Base-by-base conservation (phyloP, 2,113 vertebrate genomes). In the Willisornis vidua region DNA sequence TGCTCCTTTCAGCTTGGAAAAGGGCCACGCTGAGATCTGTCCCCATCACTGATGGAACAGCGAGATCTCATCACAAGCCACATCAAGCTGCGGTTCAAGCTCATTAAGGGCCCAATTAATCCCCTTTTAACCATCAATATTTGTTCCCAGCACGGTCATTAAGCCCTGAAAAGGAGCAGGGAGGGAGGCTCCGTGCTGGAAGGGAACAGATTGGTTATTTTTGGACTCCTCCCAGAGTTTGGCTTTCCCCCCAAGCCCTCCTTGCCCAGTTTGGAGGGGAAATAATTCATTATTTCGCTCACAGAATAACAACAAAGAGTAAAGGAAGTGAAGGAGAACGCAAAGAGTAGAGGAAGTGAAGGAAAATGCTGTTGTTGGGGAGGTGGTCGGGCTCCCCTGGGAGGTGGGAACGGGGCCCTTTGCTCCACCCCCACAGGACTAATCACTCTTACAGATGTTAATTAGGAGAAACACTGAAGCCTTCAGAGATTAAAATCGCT, bases 61-160 rank as follows among this genome's bases (percentile, higher is more conserved):
- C 0, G 4, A 57, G 41, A 72, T 43, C 62, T 48, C 52, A 10
- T 26, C 43, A 5, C 22, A 20, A 48, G 39, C 61, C 1, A 1
- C 28, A 20, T 72, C 1, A 2, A 49, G 26, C 75, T 31, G 39
- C 29, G 14, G 39, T n/a, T 46, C 37, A 8, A 75, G 52, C 57
- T 92, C 82, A 43, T 93, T 93, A 97, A 85, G 77, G 78, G 63
- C 73, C 19, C 29, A 70, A 51, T 89, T 82, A 94, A 92, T 91
- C 49, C 54, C 58, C 25, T 45, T 79, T 80, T 65, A 94, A 67
- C 39, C 63, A 39, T 49, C 77, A 6, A 8, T 58, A 26, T 87
- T 92, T 23, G 7, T 89, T 93, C 78, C 67, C 31, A 19, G 77
- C 63, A 46, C 0, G 1, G 57, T 57, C 10, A 7, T 95, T 91